These are phyloP conservation scores for Montipora efflorescens DNA, from an alignment of 64 coral and sea anemone genomes.

Conservation along the genomic window DNA sequence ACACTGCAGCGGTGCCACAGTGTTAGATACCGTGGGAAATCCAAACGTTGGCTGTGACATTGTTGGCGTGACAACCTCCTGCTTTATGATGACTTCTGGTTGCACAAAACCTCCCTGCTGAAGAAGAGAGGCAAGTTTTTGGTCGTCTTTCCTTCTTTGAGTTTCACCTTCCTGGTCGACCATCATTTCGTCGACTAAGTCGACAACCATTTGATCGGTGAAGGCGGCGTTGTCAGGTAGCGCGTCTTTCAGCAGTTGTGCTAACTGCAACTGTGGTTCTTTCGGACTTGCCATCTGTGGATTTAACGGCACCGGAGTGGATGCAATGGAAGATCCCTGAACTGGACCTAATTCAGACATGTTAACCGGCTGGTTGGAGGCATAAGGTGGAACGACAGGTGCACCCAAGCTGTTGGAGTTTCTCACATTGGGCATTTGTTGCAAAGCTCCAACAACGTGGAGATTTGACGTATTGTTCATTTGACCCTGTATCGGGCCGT, in stretches of 20 bases:
- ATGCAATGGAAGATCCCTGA: background rate
- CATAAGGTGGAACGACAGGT: background rate
- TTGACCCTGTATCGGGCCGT: background rate
- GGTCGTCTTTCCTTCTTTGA: background rate
- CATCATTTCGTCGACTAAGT: conserved; percentile 25
- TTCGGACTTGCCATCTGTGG: background rate
- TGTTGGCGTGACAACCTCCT: conserved; percentile 34
- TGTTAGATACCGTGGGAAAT: conserved; percentile 21
- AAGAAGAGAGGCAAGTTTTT: background rate
- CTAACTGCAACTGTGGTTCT: background rate
- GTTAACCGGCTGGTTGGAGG: background rate
- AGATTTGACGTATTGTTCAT: background rate
- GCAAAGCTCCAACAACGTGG: background rate
- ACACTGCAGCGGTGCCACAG: background rate
- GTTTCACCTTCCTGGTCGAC: background rate
- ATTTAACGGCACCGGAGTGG: background rate
- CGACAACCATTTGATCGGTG: background rate
- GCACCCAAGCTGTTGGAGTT: background rate
- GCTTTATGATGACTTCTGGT: conserved; percentile 10
- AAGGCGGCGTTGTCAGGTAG: background rate
- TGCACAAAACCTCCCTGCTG: background rate
- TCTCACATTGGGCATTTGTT: background rate
- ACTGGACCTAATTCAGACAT: background rate
- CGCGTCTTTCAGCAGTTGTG: background rate
- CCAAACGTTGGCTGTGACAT: background rate